These are phyloP conservation scores for Dendrolimus kikuchii DNA, from an alignment of 1,140 invertebrate species.

Conservation along the genomic window DNA sequence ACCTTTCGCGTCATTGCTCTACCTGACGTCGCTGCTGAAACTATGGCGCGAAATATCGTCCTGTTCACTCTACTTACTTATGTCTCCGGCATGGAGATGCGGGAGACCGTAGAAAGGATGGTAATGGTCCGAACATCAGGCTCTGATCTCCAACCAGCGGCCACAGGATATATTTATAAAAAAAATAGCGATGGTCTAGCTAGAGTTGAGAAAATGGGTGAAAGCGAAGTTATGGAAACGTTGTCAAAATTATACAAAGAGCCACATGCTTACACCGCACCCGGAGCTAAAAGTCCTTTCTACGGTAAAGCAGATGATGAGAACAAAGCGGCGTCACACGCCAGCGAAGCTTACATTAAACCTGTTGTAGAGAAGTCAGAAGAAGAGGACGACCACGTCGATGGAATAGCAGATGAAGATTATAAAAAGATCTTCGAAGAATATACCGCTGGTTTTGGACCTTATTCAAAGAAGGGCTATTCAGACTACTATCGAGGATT, in stretches of 20 bases:
- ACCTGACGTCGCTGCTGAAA: constrained; percentile 24
- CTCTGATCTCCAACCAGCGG: constrained; percentile 66
- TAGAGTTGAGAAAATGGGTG: constrained; percentile 64
- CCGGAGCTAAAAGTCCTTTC: constrained; percentile 26
- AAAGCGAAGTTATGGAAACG: constrained; percentile 59
- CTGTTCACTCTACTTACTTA: constrained; percentile 27
- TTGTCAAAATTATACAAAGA: constrained; percentile 51
- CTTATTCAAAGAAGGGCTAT: constrained; percentile 32
- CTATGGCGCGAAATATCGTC: constrained; percentile 41
- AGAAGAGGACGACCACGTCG: constrained; percentile 33
- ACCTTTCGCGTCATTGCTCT: constrained; percentile 52
- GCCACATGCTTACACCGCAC: constrained; percentile 39
- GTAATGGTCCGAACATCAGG: constrained; percentile 65
- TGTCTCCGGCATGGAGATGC: constrained; percentile 52
- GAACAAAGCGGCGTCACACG: constrained; percentile 31
- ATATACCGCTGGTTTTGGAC: constrained; percentile 34
- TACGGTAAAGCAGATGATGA: constrained; percentile 37
- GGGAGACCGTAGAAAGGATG: constrained; percentile 63
- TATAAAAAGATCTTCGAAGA: constrained; percentile 51
- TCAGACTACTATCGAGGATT: constrained; percentile 44
- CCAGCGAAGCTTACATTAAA: constrained; percentile 37
- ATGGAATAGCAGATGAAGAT: constrained; percentile 50
- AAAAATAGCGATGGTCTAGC: constrained; percentile 62
- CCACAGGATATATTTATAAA: constrained; percentile 71
- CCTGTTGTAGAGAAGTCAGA: constrained; percentile 47